Evolutionary conservation across 2,888 invertebrate species (phyloP).

Genomic region (Drosophila austrosaltans): DNA sequence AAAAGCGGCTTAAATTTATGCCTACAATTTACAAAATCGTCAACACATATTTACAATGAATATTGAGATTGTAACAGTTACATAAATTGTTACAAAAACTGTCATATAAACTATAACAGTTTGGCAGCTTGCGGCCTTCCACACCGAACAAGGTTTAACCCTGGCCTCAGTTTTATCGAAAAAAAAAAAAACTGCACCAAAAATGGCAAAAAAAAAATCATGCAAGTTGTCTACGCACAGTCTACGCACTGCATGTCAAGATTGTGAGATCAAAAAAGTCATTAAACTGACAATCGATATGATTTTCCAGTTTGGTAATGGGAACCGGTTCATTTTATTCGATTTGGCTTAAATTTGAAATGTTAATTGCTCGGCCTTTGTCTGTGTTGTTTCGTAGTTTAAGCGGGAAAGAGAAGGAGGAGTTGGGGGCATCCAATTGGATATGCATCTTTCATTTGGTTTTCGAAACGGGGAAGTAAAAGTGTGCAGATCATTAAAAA

Average conservation of each 20-base stretch:
- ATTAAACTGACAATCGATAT: slow-evolving; percentile 64
- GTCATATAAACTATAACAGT: slow-evolving; percentile 37
- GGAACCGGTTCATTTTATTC: slow-evolving; percentile 44
- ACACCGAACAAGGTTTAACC: slow-evolving; percentile 51
- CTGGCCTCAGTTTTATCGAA: slow-evolving; percentile 29
- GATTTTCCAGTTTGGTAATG: slow-evolving; percentile 62
- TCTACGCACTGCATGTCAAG: slow-evolving; percentile 52
- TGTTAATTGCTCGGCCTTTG: slow-evolving; percentile 40
- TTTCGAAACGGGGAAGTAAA: background rate
- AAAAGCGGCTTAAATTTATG: slow-evolving; percentile 25
- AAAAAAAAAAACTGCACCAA: slow-evolving; percentile 20
- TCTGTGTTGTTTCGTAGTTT: background rate
- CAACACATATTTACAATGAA: background rate
- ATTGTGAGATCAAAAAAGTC: slow-evolving; percentile 53
- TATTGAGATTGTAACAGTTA: slow-evolving; percentile 35
- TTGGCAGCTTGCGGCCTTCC: slow-evolving; percentile 53
- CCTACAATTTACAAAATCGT: slow-evolving; percentile 3
- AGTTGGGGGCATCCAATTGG: background rate
- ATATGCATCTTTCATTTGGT: slow-evolving; percentile 9
- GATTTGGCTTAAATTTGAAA: slow-evolving; percentile 33
- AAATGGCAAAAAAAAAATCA: slow-evolving; percentile 24
- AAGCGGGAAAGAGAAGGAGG: background rate
- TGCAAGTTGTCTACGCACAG: slow-evolving; percentile 51
- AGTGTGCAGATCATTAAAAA: slow-evolving; percentile 1
- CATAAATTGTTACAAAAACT: slow-evolving; percentile 50